phyloP scores from a whole-genome alignment of 2,113 vertebrate genomes.

The Ctenodactylus gundi region DNA sequence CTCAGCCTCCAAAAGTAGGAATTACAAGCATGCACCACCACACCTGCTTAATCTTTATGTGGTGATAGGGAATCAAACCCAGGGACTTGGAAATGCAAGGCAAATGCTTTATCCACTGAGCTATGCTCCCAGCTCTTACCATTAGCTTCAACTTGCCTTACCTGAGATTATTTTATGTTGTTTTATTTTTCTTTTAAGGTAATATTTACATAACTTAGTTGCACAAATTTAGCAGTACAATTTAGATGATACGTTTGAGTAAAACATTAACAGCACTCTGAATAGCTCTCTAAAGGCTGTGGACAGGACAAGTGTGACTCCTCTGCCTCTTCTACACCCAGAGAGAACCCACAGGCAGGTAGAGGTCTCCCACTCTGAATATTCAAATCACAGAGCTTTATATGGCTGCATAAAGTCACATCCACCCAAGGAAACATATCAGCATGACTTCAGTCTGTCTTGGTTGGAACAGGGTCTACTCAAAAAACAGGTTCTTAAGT shows the following conservation, averaged over 20 bases:
- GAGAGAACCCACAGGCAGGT: background rate
- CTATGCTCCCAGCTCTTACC: too few species aligned
- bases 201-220: background rate
- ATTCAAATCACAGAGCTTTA: background rate
- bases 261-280: background rate
- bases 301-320: background rate
- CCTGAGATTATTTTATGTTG: background rate
- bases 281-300: background rate
- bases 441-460: slow-evolving; percentile 3
- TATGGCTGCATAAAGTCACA: background rate
- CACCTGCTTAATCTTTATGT: too few species aligned
- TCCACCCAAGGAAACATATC: background rate
- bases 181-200: background rate
- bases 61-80: too few species aligned
- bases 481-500: slow-evolving; percentile 66
- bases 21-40: too few species aligned
- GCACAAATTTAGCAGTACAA: background rate
- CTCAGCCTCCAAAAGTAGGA: too few species aligned
- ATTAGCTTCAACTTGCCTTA: background rate
- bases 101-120: too few species aligned
- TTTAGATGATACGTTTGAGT: background rate
- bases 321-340: too few species aligned
- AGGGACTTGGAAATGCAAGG: too few species aligned
- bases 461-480: background rate
- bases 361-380: background rate